These are phyloP conservation scores for Muscicapa adusta DNA, from an alignment of 2,113 vertebrate species.

Conservation along the genomic window DNA sequence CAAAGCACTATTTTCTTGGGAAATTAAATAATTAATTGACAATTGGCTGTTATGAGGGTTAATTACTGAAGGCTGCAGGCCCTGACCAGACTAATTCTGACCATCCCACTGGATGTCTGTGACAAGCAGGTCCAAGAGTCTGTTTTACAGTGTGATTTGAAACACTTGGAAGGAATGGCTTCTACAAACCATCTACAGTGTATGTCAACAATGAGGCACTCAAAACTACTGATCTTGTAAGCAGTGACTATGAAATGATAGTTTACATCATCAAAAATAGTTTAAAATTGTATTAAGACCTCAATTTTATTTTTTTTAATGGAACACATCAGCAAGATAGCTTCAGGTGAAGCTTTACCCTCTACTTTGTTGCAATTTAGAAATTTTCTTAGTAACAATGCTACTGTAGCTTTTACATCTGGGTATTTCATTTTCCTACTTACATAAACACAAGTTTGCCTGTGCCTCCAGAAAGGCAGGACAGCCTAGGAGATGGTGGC, in stretches of 20 bases:
- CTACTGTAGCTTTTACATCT: not conserved
- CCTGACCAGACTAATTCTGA: not conserved
- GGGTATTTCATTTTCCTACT: not conserved
- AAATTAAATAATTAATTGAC: not conserved
- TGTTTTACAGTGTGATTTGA: not conserved
- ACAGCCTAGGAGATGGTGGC: not conserved
- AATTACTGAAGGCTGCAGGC: not conserved
- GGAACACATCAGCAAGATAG: not conserved
- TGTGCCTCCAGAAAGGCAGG: not conserved
- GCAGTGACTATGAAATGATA: not conserved
- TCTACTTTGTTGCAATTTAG: not conserved
- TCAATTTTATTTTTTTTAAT: not conserved
- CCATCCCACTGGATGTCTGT: not conserved
- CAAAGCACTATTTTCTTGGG: not conserved
- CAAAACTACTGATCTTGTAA: not conserved
- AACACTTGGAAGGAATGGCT: not conserved
- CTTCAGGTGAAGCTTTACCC: not conserved
- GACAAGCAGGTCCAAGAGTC: not conserved
- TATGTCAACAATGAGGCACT: not conserved
- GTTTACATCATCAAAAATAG: not conserved
- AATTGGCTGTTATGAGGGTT: not conserved
- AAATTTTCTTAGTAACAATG: not conserved
- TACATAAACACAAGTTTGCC: not conserved
- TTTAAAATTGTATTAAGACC: not conserved
- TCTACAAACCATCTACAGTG: not conserved